phyloP scores from a whole-genome alignment of 2,113 vertebrate genomes.

The Nettapus auritus region DNA sequence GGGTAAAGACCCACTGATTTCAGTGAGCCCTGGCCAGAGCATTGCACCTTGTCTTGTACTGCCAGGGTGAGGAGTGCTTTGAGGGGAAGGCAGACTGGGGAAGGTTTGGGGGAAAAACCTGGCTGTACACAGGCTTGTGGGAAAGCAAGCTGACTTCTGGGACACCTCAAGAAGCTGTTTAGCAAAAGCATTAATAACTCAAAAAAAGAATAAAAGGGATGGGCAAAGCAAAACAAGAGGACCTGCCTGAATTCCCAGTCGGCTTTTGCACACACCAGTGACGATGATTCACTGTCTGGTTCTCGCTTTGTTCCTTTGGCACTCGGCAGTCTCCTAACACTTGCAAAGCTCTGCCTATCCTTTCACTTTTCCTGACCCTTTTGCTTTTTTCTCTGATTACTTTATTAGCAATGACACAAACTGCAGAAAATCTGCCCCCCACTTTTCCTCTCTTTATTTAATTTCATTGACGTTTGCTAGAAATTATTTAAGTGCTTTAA shows the following conservation, averaged over 20 bases:
- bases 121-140: background rate
- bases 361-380: background rate
- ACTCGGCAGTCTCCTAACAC: background rate
- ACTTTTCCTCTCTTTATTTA: background rate
- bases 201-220: constrained; percentile 34
- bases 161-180: background rate
- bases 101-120: background rate
- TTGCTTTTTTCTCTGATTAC: background rate
- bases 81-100: background rate
- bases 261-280: constrained; percentile 59
- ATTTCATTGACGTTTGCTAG: background rate
- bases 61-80: background rate
- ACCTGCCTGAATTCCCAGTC: constrained; percentile 68
- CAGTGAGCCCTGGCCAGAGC: background rate
- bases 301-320: constrained; percentile 57
- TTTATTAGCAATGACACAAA: background rate
- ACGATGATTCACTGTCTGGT: constrained; percentile 75
- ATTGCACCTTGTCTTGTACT: background rate
- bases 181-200: constrained; percentile 14
- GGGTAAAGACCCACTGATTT: background rate
- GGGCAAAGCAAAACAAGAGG: constrained; percentile 45
- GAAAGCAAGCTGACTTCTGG: background rate
- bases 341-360: background rate
- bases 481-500: constrained; percentile 10
- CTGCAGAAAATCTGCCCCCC: background rate